These are phyloP conservation scores for Podiceps cristatus DNA, from an alignment of 2,113 vertebrate species.

Conservation along the genomic window DNA sequence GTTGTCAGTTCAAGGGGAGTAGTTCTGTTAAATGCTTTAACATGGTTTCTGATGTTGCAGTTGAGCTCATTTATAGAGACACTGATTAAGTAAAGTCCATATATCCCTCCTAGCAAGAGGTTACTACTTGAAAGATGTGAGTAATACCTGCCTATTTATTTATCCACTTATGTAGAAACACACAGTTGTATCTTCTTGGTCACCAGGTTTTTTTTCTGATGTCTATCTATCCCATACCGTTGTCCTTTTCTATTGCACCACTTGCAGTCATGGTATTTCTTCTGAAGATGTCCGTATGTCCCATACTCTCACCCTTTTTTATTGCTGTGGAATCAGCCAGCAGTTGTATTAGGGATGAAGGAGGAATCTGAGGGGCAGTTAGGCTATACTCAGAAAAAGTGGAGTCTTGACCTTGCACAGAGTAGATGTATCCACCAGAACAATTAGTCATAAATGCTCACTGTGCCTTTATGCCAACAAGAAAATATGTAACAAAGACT, in stretches of 20 bases:
- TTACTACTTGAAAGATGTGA: background rate
- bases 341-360: background rate
- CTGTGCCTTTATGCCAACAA: background rate
- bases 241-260: background rate
- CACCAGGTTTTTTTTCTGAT: background rate
- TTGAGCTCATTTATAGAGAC: background rate
- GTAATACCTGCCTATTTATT: background rate
- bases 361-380: background rate
- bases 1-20: background rate
- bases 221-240: background rate
- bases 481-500: background rate
- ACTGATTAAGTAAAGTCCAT: background rate
- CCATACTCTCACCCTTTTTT: background rate
- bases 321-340: background rate
- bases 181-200: background rate
- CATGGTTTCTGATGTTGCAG: background rate
- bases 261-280: background rate
- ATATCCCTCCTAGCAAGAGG: background rate
- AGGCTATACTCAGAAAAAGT: background rate
- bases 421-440: background rate
- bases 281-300: background rate
- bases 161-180: background rate
- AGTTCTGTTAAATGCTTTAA: background rate
- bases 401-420: background rate
- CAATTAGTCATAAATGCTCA: background rate